Conservation (phyloP, 64 coral and sea anemone genomes). For the Stichodactyla helianthus region DNA sequence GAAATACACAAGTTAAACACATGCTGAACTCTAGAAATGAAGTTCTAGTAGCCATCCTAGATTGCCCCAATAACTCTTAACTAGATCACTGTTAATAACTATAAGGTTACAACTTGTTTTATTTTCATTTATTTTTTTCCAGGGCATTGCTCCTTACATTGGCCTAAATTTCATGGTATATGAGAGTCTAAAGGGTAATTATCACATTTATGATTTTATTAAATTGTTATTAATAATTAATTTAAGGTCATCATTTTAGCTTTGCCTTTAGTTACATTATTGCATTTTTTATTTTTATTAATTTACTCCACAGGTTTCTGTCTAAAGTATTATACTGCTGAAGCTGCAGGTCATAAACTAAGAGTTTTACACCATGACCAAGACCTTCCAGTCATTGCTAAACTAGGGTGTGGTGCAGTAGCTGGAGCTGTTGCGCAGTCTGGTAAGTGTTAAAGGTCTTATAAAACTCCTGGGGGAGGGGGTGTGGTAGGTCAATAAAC, state of each 20-base stretch:
- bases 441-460: conserved; percentile 5
- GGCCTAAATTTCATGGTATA: conserved; percentile 85
- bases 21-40: too few relatives aligned
- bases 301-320: conserved; percentile 13
- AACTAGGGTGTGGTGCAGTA: conserved; percentile 66
- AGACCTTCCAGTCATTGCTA: conserved; percentile 61
- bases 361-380: conserved; percentile 51
- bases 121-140: neutral
- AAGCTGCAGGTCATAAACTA: conserved; percentile 60
- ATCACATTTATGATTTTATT: too few relatives aligned
- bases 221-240: too few relatives aligned
- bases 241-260: too few relatives aligned
- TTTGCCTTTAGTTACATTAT: too few relatives aligned
- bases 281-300: neutral
- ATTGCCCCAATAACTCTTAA: too few relatives aligned
- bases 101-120: too few relatives aligned
- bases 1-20: too few relatives aligned
- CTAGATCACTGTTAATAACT: too few relatives aligned
- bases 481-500: too few relatives aligned
- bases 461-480: neutral
- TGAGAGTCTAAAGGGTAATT: conserved; percentile 78
- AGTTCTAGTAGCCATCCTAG: too few relatives aligned
- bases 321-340: conserved; percentile 51
- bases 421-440: conserved; percentile 76
- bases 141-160: conserved; percentile 87